These are phyloP conservation scores for Trematomus bernacchii DNA, from an alignment of 2,797 vertebrate genomes.

Conservation along the genomic window DNA sequence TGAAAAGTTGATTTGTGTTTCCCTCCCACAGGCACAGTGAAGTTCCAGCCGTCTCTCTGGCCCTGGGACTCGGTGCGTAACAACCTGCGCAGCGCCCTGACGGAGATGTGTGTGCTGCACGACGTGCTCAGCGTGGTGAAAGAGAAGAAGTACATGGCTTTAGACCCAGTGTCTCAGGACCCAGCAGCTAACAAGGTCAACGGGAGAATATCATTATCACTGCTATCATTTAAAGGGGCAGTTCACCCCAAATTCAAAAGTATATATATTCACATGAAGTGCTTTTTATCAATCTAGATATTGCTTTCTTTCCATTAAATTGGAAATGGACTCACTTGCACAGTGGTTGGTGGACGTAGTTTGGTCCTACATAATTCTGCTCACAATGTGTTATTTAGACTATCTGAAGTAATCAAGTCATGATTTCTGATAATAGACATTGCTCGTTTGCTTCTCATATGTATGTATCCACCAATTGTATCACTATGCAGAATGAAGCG, in stretches of 20 bases:
- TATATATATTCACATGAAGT: not conserved
- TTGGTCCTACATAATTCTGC: too few species aligned
- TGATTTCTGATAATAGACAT: not conserved
- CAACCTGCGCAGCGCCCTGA: slow-evolving; percentile 92
- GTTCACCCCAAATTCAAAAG: not conserved
- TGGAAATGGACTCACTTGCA: too few species aligned
- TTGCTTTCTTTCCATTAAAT: too few species aligned
- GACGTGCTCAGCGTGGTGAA: slow-evolving; percentile 97
- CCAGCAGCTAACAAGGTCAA: slow-evolving; percentile 80
- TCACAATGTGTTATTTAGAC: too few species aligned
- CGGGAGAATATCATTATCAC: not conserved
- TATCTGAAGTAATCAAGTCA: too few species aligned
- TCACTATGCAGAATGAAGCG: too few species aligned
- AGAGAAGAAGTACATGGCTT: slow-evolving; percentile 98
- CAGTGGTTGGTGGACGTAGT: too few species aligned
- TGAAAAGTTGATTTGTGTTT: not conserved
- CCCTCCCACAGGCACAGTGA: slow-evolving; percentile 87
- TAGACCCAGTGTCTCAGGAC: slow-evolving; percentile 96
- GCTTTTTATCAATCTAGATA: too few species aligned
- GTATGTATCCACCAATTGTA: not conserved
- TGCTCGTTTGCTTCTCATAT: not conserved
- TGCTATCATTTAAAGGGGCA: not conserved
- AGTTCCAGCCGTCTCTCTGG: slow-evolving; percentile 98
- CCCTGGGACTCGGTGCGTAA: slow-evolving; percentile 98
- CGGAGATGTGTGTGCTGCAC: slow-evolving; percentile 97